Evolutionary conservation across 2,113 vertebrate genomes (phyloP).

Genomic region (Charina bottae): DNA sequence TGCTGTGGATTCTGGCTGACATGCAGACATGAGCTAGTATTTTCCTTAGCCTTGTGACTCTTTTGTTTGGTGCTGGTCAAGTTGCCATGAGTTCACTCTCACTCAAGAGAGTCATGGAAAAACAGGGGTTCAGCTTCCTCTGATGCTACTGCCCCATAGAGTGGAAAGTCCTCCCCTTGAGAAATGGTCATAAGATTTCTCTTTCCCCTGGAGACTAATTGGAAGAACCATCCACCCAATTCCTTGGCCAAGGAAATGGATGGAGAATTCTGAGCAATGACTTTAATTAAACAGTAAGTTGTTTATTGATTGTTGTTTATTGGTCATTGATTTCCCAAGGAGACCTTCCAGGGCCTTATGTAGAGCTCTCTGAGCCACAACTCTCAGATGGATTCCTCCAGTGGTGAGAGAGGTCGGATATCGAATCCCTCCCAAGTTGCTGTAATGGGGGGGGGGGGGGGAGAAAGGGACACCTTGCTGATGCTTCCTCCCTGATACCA

Average conservation of each 20-base stretch:
- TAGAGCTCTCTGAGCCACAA: too few relatives aligned
- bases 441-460: too few relatives aligned
- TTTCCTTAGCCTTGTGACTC: background rate
- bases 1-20: background rate
- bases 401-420: too few relatives aligned
- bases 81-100: background rate
- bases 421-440: too few relatives aligned
- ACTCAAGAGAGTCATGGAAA: background rate
- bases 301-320: too few relatives aligned
- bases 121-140: background rate
- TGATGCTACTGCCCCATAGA: background rate
- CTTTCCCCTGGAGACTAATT: background rate
- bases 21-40: background rate
- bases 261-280: background rate
- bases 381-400: too few relatives aligned
- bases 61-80: background rate
- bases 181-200: background rate
- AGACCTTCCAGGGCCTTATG: too few relatives aligned
- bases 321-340: too few relatives aligned
- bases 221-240: background rate
- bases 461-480: too few relatives aligned
- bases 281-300: background rate
- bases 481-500: too few relatives aligned
- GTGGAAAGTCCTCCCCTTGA: background rate
- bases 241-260: too few relatives aligned